phyloP scores from a whole-genome alignment of 2,113 vertebrate genomes.

The Coptodon rendalli region DNA sequence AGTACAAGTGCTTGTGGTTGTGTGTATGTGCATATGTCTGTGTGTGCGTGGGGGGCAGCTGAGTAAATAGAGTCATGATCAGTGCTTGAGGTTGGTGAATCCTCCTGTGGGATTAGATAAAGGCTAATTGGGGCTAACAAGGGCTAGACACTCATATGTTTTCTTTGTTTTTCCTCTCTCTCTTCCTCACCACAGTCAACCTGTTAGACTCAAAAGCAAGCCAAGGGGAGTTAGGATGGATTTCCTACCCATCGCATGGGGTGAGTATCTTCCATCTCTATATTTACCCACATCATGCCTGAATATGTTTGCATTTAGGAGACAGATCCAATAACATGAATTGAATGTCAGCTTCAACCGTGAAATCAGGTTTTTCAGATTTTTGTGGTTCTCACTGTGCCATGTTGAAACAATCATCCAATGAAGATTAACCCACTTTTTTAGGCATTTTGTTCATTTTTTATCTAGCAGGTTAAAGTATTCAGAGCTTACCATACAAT shows the following conservation, averaged over 20 bases:
- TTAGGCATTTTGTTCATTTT: slow-evolving; percentile 16
- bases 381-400: slow-evolving; percentile 8
- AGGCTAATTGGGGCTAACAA: slow-evolving; percentile 69
- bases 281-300: neutral
- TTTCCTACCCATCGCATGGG: slow-evolving; percentile 95
- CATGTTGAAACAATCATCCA: slow-evolving; percentile 30
- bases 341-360: neutral
- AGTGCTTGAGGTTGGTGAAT: slow-evolving; percentile 43
- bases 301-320: neutral
- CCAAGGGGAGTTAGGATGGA: slow-evolving; percentile 98
- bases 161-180: slow-evolving; percentile 63
- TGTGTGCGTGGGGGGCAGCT: slow-evolving; percentile 58
- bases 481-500: slow-evolving; percentile 42
- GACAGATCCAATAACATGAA: neutral
- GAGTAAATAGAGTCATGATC: slow-evolving; percentile 69
- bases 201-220: slow-evolving; percentile 98
- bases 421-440: slow-evolving; percentile 58
- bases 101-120: slow-evolving; percentile 46
- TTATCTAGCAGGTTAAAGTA: slow-evolving; percentile 33
- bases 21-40: neutral
- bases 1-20: neutral
- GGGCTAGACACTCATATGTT: slow-evolving; percentile 57
- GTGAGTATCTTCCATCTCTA: slow-evolving; percentile 77
- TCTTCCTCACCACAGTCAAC: slow-evolving; percentile 82
- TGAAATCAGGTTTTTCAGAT: slow-evolving; percentile 10